A percentile compares a stretch with the other conserved stretches of the same genome.
Conservation (phyloP, 2,797 vertebrate genomes). For the Myotis pilosus region DNA sequence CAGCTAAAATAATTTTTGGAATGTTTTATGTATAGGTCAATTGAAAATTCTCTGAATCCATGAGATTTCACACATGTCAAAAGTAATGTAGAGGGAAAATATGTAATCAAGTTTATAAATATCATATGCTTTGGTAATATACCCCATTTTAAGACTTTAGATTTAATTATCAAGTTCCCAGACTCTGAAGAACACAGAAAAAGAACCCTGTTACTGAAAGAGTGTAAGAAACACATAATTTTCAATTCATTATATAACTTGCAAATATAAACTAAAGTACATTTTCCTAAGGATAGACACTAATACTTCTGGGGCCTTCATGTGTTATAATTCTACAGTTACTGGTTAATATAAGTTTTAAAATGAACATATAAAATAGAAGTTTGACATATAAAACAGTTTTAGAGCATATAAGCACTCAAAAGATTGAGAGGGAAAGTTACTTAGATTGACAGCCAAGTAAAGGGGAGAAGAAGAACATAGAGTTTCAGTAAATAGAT, state of each 20-base stretch:
- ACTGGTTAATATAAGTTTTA: not conserved
- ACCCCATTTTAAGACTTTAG: conserved; percentile 40
- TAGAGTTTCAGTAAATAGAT: not conserved
- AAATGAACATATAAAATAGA: not conserved
- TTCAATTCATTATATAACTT: conserved; percentile 32
- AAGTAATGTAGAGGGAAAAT: conserved; percentile 22
- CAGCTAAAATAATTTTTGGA: conserved; percentile 36
- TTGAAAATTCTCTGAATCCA: not conserved
- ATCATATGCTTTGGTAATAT: not conserved
- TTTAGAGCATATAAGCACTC: not conserved
- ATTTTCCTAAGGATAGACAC: conserved; percentile 19
- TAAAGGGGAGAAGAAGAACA: not conserved
- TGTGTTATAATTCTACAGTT: not conserved
- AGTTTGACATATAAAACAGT: not conserved
- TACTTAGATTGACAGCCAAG: not conserved
- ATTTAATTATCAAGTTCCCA: conserved; percentile 2
- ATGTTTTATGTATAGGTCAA: not conserved
- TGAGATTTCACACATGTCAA: not conserved
- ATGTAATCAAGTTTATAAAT: conserved; percentile 5
- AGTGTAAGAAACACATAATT: not conserved
- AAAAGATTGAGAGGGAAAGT: not conserved
- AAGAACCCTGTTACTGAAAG: not conserved
- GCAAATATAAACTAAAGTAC: not conserved
- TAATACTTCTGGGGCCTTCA: not conserved
- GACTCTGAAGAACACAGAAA: not conserved